Evolutionary conservation across 2,113 vertebrate genomes (phyloP), one percentile per base, ranked within the genome.

Genomic region (Tragelaphus strepsiceros): DNA sequence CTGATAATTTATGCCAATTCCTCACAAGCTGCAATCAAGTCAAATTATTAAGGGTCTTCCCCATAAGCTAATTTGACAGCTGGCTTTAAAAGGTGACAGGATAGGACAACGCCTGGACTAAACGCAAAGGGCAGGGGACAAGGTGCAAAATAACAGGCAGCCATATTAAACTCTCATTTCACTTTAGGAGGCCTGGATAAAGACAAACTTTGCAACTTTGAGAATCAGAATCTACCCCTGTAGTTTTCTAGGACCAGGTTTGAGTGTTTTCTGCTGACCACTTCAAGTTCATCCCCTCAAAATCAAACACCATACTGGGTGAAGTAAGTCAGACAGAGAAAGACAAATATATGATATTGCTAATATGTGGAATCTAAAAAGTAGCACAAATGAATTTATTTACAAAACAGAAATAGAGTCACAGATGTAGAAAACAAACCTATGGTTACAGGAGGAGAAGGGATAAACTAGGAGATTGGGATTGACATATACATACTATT

Each of bases 1-100:
- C 54, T 64, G 83, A 80, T 84, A 90, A 92, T 78, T 97, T 96
- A 89, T 95, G 61, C 58, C 53, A 53, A 24, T 1, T 96, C 54
- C 64, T 78, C 54, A 19, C 24, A 51, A 59, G 78, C 61, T 54
- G 93, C 35, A 35, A 39, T 94, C 88, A 95, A 35, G 32, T 15
- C 56, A 6, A 90, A 61, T 84, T 74, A 81, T 15, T 56, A 49
- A 58, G 49, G 80, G 7, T 64, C 58, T 90, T 94, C 30, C 35
- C 81, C 77, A 83, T 5, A 39, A 39, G 43, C 51, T 97, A 91
- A 87, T 39, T 35, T 90, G 71, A 88, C 5, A 59, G 35, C 30
- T 81, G 59, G 5, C 64, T 89, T 81, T 89, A 62, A 62, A 21
- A 78, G 28, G 14, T 78, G 74, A 64, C 3, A 43, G 59, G 74